These are phyloP conservation scores for Phymorhynchus buccinoides DNA, from an alignment of 1,140 invertebrate genomes.

Conservation along the genomic window DNA sequence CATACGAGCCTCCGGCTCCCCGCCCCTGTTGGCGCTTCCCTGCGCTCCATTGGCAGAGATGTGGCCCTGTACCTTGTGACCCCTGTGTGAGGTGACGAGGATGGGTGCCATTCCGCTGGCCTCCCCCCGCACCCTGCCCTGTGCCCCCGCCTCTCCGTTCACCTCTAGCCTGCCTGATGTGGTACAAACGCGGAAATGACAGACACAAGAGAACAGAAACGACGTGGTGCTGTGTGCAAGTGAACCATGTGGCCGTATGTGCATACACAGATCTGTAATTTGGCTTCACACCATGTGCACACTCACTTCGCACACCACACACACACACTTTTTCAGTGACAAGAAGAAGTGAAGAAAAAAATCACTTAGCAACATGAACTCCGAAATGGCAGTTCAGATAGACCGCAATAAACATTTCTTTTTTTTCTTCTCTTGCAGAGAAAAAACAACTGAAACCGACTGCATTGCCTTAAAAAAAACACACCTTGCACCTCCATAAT, in stretches of 20 bases:
- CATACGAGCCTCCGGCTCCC: slow-evolving; percentile 60
- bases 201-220: neutral
- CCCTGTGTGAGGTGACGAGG: slow-evolving; percentile 47
- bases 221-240: neutral
- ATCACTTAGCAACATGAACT: neutral
- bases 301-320: too few species aligned
- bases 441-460: neutral
- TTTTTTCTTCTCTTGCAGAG: too few species aligned
- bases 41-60: slow-evolving; percentile 58
- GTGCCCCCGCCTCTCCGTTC: slow-evolving; percentile 54
- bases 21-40: slow-evolving; percentile 55
- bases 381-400: too few species aligned
- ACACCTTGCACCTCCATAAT: slow-evolving; percentile 48
- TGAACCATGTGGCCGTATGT: too few species aligned
- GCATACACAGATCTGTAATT: too few species aligned
- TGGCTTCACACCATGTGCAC: too few species aligned
- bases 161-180: slow-evolving; percentile 55
- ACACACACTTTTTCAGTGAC: too few species aligned
- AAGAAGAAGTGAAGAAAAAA: too few species aligned
- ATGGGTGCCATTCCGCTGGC: slow-evolving; percentile 60
- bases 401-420: too few species aligned
- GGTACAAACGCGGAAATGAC: neutral
- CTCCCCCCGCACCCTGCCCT: slow-evolving; percentile 56
- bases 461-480: neutral
- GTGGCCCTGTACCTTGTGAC: slow-evolving; percentile 56